Evolutionary conservation across 2,797 vertebrate species (phyloP).

Genomic region (Myoxocephalus aenaeus): DNA sequence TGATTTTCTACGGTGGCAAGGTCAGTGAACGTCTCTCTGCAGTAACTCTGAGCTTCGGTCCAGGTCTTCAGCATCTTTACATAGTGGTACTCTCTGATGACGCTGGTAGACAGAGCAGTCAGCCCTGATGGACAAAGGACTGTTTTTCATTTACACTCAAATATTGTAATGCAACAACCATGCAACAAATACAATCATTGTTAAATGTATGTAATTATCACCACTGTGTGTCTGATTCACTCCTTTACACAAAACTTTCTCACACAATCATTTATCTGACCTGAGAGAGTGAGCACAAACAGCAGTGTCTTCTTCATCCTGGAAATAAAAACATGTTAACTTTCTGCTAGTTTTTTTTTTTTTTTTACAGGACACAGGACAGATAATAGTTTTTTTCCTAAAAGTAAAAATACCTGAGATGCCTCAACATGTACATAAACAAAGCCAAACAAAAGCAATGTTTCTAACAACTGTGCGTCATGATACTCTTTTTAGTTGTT

Average conservation of each 20-base stretch:
- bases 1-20: slow-evolving; percentile 48
- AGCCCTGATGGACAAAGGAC: slow-evolving; percentile 33
- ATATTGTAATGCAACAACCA: not conserved
- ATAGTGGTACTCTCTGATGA: slow-evolving; percentile 46
- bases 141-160: not conserved
- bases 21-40: slow-evolving; percentile 61
- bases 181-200: not conserved
- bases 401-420: not conserved
- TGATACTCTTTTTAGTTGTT: not conserved
- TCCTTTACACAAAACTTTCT: not conserved
- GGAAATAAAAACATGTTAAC: not conserved
- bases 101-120: not conserved
- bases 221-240: not conserved
- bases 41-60: slow-evolving; percentile 60
- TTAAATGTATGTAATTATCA: not conserved
- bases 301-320: slow-evolving; percentile 37
- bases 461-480: not conserved
- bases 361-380: not conserved
- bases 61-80: slow-evolving; percentile 44
- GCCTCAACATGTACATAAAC: too few species aligned
- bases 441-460: not conserved
- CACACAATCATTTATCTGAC: slow-evolving; percentile 11
- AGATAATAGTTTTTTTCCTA: not conserved
- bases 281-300: slow-evolving; percentile 39
- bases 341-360: not conserved